phyloP scores from a whole-genome alignment of 2,888 invertebrate species.

The Marasmarcha lunaedactyla region DNA sequence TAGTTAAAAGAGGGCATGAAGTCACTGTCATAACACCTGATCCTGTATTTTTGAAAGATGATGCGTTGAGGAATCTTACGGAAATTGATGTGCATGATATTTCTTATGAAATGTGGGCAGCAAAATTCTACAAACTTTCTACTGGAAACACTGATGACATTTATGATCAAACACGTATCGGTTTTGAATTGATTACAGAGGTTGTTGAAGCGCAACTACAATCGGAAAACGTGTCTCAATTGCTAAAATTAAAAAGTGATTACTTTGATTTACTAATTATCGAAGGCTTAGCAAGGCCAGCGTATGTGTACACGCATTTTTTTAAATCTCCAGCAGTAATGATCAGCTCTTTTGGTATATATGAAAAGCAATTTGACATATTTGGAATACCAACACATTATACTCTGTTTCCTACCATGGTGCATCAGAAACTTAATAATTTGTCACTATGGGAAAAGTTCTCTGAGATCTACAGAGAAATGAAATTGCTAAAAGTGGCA shows the following conservation, averaged over 20 bases:
- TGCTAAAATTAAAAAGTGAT: conserved; percentile 18
- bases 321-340: conserved; percentile 26
- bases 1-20: conserved; percentile 52
- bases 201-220: conserved; percentile 20
- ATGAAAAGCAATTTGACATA: conserved; percentile 8
- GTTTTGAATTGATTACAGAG: conserved; percentile 1
- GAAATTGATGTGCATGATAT: conserved; percentile 41
- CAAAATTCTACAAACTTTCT: conserved; percentile 8
- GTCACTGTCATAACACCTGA: conserved; percentile 45
- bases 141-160: conserved; percentile 13
- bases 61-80: conserved; percentile 31
- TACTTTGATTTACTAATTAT: conserved; percentile 26
- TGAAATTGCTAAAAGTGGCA: no score
- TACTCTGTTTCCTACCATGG: conserved; percentile 16
- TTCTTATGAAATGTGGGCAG: conserved; percentile 23
- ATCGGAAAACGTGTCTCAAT: conserved; percentile 17
- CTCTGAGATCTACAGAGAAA: conserved; percentile 17
- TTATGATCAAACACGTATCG: conserved; percentile 6
- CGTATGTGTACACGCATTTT: conserved; percentile 20
- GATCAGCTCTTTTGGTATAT: conserved; percentile 24
- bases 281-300: conserved; percentile 19
- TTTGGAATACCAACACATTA: conserved; percentile 22
- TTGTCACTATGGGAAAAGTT: conserved; percentile 23
- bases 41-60: conserved; percentile 30
- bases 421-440: conserved; percentile 19